A percentile compares a stretch with the other conserved stretches of the same genome.
phyloP scores from a whole-genome alignment of 2,888 invertebrate species.

The Odontocolon sp. region DNA sequence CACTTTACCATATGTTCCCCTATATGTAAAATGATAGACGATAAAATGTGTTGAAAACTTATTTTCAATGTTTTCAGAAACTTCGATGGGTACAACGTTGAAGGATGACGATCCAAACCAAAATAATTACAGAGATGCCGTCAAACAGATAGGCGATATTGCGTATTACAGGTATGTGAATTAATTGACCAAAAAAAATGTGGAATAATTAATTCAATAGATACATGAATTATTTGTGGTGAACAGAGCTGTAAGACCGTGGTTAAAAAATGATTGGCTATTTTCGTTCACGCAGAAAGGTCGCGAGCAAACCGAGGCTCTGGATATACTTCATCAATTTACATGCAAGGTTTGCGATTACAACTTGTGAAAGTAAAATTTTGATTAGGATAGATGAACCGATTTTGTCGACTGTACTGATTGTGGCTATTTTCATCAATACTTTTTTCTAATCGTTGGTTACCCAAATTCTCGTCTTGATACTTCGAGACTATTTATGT shows the following conservation, averaged over 20 bases:
- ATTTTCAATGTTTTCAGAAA: conserved; percentile 40
- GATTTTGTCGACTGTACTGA: too few species aligned
- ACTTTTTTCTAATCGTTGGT: too few species aligned
- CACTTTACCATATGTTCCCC: too few species aligned
- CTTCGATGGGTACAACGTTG: conserved; percentile 60
- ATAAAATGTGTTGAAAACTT: too few species aligned
- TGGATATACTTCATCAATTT: conserved; percentile 53
- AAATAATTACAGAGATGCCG: conserved; percentile 44
- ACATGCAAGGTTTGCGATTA: conserved; percentile 43
- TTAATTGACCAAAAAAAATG: background rate
- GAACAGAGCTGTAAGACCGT: conserved; percentile 52
- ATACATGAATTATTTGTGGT: background rate
- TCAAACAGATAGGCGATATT: conserved; percentile 51
- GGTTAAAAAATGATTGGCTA: conserved; percentile 50
- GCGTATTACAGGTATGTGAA: conserved; percentile 43
- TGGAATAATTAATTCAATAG: background rate
- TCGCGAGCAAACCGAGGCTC: conserved; percentile 18
- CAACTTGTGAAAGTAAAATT: background rate
- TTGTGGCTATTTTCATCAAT: too few species aligned
- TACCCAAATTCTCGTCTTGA: too few species aligned
- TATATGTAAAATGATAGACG: too few species aligned
- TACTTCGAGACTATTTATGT: too few species aligned
- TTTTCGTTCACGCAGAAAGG: conserved; percentile 46
- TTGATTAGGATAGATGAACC: too few species aligned
- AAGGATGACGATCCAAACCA: conserved; percentile 42